These are phyloP conservation scores for Caenorhabditis sp. DNA, from an alignment of 2,888 invertebrate genomes.

Conservation along the genomic window DNA sequence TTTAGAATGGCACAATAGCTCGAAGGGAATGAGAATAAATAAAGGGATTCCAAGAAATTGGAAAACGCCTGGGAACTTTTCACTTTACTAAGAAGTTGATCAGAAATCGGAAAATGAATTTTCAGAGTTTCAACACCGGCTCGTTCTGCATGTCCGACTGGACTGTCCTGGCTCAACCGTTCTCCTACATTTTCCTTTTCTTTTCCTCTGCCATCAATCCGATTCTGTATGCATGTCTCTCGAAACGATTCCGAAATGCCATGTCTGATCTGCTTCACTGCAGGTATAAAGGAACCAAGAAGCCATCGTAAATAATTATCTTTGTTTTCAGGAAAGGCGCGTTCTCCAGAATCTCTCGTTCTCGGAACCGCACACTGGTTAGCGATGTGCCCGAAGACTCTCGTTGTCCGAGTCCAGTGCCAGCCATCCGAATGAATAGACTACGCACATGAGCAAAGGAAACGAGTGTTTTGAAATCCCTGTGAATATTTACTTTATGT, in stretches of 20 bases:
- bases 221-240: constrained; percentile 80
- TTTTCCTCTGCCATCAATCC: constrained; percentile 79
- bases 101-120: too few species aligned
- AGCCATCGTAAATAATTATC: background rate
- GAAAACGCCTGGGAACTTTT: too few species aligned
- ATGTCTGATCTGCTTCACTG: constrained; percentile 75
- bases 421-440: constrained; percentile 64
- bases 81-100: too few species aligned
- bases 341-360: constrained; percentile 55
- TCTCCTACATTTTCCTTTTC: constrained; percentile 78
- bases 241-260: constrained; percentile 78
- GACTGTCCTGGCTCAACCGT: constrained; percentile 76
- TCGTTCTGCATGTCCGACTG: constrained; percentile 71
- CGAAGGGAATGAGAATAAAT: background rate
- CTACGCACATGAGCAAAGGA: constrained; percentile 40
- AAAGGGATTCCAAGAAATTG: too few species aligned
- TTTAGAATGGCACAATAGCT: constrained; percentile 8
- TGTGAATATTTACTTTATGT: constrained; percentile 44
- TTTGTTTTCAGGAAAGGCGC: constrained; percentile 60
- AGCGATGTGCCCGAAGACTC: constrained; percentile 72
- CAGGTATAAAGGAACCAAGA: too few species aligned
- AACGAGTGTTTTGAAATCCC: background rate
- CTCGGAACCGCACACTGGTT: constrained; percentile 73
- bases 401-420: constrained; percentile 64
- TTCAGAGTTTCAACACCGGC: constrained; percentile 72